Evolutionary conservation across 2,113 vertebrate genomes (phyloP).

Genomic region (Montifringilla adamsi): DNA sequence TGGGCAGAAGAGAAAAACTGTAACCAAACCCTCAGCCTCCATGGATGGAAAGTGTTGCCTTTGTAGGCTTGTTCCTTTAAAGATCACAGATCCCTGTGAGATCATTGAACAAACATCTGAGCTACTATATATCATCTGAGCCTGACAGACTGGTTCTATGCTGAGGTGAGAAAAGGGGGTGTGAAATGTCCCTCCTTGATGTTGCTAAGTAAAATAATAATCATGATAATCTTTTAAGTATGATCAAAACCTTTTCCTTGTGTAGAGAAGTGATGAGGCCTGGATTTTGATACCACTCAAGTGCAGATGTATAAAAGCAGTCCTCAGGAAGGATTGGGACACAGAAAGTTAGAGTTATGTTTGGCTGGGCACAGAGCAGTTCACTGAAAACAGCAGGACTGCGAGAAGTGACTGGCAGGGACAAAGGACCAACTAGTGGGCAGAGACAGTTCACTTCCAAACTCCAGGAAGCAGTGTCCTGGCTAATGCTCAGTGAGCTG

Average conservation of each 20-base stretch:
- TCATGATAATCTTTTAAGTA: neutral
- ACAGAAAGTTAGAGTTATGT: neutral
- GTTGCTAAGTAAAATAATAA: constrained; percentile 12
- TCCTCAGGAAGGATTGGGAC: neutral
- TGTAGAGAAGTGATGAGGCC: neutral
- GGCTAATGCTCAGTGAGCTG: neutral
- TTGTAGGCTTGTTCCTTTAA: neutral
- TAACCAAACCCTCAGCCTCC: neutral
- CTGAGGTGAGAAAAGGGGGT: neutral
- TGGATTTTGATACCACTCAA: neutral
- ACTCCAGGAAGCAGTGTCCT: neutral
- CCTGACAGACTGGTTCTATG: neutral
- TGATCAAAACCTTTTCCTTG: neutral
- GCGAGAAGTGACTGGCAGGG: neutral
- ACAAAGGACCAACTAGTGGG: neutral
- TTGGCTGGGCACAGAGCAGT: neutral
- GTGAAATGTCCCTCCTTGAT: neutral
- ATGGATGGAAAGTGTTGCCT: neutral
- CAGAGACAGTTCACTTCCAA: neutral
- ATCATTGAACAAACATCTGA: constrained; percentile 1
- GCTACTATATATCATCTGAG: neutral
- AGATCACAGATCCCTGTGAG: neutral
- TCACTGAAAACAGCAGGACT: neutral
- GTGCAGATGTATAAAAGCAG: neutral
- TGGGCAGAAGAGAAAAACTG: constrained; percentile 6